Evolutionary conservation across 53 echinoderm and acorn worm genomes (phyloP), one percentile per base, ranked within the genome.

Genomic region (Astropecten irregularis): DNA sequence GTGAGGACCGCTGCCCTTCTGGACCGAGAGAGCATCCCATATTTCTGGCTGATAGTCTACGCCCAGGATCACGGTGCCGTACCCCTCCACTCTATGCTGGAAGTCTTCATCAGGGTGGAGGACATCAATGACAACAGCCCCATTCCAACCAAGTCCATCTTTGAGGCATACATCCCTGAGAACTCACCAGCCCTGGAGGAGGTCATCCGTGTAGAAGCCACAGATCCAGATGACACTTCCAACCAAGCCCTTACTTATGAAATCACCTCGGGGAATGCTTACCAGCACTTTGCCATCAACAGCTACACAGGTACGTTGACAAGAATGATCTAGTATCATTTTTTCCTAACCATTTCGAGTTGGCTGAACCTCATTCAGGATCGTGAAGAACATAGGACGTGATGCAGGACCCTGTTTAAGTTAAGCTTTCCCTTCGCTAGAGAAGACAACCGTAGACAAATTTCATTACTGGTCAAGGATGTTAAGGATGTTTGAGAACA

Each of bases 41-140:
- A 91, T 51, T 96, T 89, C 83, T 96, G 96, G 96, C 81, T 96
- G 81, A 96, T 91, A 0, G 73, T 96, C 47, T 96, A 96, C 46
- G 96, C 93, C n/a, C 96, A 96, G 57, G 96, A 96, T 49, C 89
- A 93, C 10, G 96, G 91, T 2, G 93, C 93, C 14, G 89, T 96
- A 15, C 96, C 96, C 0, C 89, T 87, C 8, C 91, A 96, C 74
- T 84, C 96, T 35, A 86, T 91, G 22, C 65, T 96, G n/a, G 87
- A 96, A 67, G 93, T 93, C 48, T 93, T 84, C 77, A 87, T 96
- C 27, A 68, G 93, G 28, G 87, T 96, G 8, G 49, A 72, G 2
- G 96, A 96, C 81, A 85, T 96, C 67, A 96, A 96, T 52, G 96
- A 96, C 88, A 96, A 96, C 50, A 89, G 89, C 35, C 96, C 96